Conservation (phyloP, 2,113 vertebrate species). For the Zingel zingel region DNA sequence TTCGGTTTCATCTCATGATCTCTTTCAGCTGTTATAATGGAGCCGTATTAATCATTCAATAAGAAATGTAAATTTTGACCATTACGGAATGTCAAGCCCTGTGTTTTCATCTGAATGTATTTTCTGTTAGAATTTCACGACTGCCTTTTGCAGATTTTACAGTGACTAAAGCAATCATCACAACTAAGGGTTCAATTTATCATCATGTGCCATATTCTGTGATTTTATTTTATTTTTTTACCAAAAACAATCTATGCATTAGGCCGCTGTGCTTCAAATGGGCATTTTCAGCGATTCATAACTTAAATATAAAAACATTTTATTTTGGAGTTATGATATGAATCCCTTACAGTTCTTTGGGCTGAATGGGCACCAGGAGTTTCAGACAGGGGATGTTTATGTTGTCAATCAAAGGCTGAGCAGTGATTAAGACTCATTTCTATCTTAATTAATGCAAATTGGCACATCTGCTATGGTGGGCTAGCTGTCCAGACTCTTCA, state of each 20-base stretch:
- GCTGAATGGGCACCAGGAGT: slow-evolving; percentile 55
- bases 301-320: slow-evolving; percentile 20
- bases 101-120: slow-evolving; percentile 57
- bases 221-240: neutral
- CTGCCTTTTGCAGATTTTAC: slow-evolving; percentile 43
- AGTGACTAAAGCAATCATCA: slow-evolving; percentile 31
- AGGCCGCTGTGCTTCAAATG: neutral
- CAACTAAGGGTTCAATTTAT: slow-evolving; percentile 16
- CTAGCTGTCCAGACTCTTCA: slow-evolving; percentile 86
- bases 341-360: slow-evolving; percentile 40
- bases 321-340: slow-evolving; percentile 44
- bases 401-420: slow-evolving; percentile 83
- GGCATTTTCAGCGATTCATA: slow-evolving; percentile 15
- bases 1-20: slow-evolving; percentile 58
- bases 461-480: slow-evolving; percentile 87
- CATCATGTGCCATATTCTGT: slow-evolving; percentile 3
- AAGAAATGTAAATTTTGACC: slow-evolving; percentile 82
- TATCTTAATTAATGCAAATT: slow-evolving; percentile 88
- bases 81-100: slow-evolving; percentile 79
- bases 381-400: slow-evolving; percentile 79
- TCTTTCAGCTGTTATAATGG: slow-evolving; percentile 50
- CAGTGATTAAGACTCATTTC: slow-evolving; percentile 85
- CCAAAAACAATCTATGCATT: neutral
- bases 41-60: slow-evolving; percentile 57
- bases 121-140: slow-evolving; percentile 35